Conservation (phyloP, 2,888 invertebrate genomes). For the Petrophora chlorosata region DNA sequence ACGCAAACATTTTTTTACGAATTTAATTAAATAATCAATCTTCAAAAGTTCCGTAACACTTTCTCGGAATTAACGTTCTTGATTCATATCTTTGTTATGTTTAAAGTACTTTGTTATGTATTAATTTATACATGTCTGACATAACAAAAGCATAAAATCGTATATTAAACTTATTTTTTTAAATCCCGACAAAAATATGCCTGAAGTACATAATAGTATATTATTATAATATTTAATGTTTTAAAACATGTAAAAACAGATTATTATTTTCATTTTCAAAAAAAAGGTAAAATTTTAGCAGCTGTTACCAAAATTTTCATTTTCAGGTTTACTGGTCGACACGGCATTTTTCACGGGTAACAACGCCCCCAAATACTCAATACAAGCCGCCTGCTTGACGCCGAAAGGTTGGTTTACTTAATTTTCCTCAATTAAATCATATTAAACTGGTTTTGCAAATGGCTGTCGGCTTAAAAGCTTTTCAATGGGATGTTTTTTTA, state of each 20-base stretch:
- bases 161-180: too few species aligned
- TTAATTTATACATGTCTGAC: too few species aligned
- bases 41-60: too few species aligned
- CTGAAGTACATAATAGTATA: too few species aligned
- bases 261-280: background rate
- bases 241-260: background rate
- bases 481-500: background rate
- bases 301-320: background rate
- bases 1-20: too few species aligned
- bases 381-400: constrained; percentile 83
- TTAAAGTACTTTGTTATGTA: too few species aligned
- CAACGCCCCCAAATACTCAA: constrained; percentile 84
- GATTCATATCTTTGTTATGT: too few species aligned
- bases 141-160: too few species aligned
- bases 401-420: constrained; percentile 67
- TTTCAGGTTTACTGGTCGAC: constrained; percentile 79
- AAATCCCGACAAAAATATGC: too few species aligned
- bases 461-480: background rate
- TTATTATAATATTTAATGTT: too few species aligned
- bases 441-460: background rate
- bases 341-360: constrained; percentile 87
- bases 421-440: background rate
- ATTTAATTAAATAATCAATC: too few species aligned
- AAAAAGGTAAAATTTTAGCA: background rate
- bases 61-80: too few species aligned